These are phyloP conservation scores for Trematomus bernacchii DNA, from an alignment of 2,797 vertebrate genomes.

Conservation along the genomic window DNA sequence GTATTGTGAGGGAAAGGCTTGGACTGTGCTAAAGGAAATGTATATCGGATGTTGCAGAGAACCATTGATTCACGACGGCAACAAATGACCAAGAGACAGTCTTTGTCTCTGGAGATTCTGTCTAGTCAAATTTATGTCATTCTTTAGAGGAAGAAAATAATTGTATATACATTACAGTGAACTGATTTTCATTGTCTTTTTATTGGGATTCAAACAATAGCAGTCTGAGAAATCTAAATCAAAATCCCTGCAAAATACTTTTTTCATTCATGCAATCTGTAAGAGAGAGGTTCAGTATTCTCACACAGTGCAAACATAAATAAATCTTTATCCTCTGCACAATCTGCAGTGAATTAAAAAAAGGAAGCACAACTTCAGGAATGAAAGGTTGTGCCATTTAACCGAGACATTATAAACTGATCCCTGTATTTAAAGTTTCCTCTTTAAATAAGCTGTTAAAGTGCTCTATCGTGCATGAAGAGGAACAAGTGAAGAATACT, in stretches of 20 bases:
- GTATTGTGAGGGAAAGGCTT: background rate
- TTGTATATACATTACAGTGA: background rate
- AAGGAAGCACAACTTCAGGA: constrained; percentile 28
- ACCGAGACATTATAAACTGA: background rate
- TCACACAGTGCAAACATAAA: background rate
- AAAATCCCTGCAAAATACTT: background rate
- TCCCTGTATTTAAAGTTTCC: background rate
- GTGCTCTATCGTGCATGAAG: background rate
- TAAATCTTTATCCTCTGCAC: background rate
- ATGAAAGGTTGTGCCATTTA: background rate
- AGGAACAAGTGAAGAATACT: constrained; percentile 19
- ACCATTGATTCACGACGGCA: background rate
- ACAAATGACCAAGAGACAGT: background rate
- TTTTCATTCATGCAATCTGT: background rate
- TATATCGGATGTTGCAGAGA: background rate
- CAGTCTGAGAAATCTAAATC: background rate
- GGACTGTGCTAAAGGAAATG: background rate
- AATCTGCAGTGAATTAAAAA: background rate
- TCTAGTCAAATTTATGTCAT: background rate
- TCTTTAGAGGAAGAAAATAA: background rate
- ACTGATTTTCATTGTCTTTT: background rate
- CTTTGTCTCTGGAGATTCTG: background rate
- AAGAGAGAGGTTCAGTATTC: background rate
- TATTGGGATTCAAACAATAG: background rate
- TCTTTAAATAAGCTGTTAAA: constrained; percentile 8